Base-by-base conservation (phyloP, 2,113 vertebrate species). In the Maccullochella peelii region DNA sequence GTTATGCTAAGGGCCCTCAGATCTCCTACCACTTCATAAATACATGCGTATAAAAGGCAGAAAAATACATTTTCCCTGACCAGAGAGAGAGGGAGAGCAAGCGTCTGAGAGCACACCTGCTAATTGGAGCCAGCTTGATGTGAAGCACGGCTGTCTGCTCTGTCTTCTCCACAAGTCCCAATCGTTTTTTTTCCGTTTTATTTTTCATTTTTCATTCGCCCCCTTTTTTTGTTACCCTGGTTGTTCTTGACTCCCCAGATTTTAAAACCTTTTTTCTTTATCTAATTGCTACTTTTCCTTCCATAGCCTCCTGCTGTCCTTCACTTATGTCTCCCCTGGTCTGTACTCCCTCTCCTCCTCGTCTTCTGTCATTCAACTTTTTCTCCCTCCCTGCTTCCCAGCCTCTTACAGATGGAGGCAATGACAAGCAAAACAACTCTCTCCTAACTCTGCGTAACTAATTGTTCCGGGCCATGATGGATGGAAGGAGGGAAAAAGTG, bases 11-110 rank as follows among this genome's bases (percentile, higher is more conserved):
- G 96, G 96, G 96, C 96, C 96, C 97, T 99, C 92, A 98, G 98
- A 99, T 99, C 97, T 99, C 95, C 95, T 93, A 95, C 96, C 98
- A 99, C 98, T 97, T 99, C 97, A 99, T 99, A 99, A 99, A 99
- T 98, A 99, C 96, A 96, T 96, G 95, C 95, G 95, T 97, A 98
- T 98, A 97, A 98, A 97, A 94, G 89, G 89, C 89, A 90, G 91
- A 89, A 92, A 94, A 93, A 92, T 88, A 89, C 93, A 93, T 94
- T 88, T 91, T 90, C 82, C 73, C 79, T 85, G 70, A 85, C 88
- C 89, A 90, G 90, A 91, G 86, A 82, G 83, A 69, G 73, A 73
- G 85, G 62, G 87, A 82, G 84, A 71, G 84, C 59, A 57, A 87
- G 93, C 74, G 90, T 88, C 96, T 96, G 96, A 96, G 97, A 96